phyloP scores from a whole-genome alignment of 2,797 vertebrate genomes.

The Numenius phaeopus region DNA sequence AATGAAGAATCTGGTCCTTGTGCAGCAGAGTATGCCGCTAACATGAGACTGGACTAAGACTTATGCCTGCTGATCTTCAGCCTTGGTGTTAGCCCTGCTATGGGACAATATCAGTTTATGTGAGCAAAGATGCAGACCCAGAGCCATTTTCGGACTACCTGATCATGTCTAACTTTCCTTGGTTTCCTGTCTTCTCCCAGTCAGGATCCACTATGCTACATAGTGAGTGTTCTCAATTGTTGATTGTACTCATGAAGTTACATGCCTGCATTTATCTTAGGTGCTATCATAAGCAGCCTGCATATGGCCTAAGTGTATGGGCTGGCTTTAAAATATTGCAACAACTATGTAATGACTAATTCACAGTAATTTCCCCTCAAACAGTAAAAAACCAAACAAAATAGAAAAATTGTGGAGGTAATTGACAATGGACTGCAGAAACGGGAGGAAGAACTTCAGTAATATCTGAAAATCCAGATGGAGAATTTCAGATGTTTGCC shows the following conservation, averaged over 20 bases:
- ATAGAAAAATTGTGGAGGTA: background rate
- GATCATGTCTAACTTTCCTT: background rate
- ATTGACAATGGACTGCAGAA: background rate
- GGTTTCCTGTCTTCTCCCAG: background rate
- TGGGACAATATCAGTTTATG: background rate
- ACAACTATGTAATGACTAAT: background rate
- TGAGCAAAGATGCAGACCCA: background rate
- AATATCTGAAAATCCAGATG: background rate
- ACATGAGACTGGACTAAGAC: background rate
- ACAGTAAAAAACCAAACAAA: background rate
- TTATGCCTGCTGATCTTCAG: background rate
- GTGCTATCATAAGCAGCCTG: background rate
- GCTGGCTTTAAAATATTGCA: background rate
- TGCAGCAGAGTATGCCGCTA: background rate
- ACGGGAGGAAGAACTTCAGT: background rate
- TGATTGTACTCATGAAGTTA: background rate
- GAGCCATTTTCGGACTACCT: background rate
- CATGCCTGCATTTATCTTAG: background rate
- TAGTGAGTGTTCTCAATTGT: background rate
- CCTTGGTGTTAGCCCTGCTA: background rate
- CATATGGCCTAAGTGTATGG: background rate
- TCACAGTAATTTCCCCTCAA: background rate
- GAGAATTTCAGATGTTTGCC: background rate
- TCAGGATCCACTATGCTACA: background rate
- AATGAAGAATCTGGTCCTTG: background rate